Conservation (phyloP, 2,113 vertebrate genomes). For the Dipodomys spectabilis region DNA sequence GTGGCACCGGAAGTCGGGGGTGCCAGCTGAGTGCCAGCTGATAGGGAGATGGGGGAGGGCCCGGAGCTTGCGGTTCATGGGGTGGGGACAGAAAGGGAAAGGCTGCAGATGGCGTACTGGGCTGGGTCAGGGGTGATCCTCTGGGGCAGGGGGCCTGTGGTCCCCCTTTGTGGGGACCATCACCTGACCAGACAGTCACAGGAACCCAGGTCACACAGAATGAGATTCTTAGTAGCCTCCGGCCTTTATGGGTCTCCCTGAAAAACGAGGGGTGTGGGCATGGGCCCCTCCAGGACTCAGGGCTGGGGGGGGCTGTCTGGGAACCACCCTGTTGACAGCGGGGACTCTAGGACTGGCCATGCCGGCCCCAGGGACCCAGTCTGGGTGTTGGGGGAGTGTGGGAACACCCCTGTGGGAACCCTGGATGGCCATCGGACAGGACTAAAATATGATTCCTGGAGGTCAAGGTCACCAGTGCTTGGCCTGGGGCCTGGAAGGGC, state of each 20-base stretch:
- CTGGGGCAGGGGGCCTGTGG: too few species aligned
- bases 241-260: neutral
- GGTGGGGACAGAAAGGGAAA: neutral
- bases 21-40: slow-evolving; percentile 30
- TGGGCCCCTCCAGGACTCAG: neutral
- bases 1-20: too few species aligned
- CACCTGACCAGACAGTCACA: neutral
- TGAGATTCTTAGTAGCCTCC: too few species aligned
- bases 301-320: neutral
- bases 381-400: neutral
- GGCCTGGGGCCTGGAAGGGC: slow-evolving; percentile 23
- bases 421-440: neutral
- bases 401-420: neutral
- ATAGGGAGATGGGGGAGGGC: slow-evolving; percentile 30
- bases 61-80: neutral
- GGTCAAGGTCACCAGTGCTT: neutral
- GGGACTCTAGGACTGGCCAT: neutral
- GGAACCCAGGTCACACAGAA: neutral
- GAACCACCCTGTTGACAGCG: neutral
- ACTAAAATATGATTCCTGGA: slow-evolving; percentile 31
- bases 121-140: neutral
- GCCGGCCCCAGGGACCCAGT: neutral
- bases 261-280: neutral
- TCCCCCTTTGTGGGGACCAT: neutral
- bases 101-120: neutral